Conservation (phyloP, 1,140 invertebrate genomes). For the Centruroides vittatus region DNA sequence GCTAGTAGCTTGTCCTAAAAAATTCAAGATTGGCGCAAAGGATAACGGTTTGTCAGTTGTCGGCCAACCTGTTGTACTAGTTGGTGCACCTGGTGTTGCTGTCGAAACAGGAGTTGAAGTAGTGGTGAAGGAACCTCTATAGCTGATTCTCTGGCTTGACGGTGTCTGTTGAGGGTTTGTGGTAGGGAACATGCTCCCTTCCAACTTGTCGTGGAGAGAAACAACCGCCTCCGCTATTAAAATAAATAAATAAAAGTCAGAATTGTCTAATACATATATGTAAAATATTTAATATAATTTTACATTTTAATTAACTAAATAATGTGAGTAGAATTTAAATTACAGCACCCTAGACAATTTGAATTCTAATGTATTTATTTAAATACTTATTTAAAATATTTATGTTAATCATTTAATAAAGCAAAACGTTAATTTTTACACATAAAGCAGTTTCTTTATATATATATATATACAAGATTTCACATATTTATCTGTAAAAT, state of each 20-base stretch:
- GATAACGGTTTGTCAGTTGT: slow-evolving; percentile 6
- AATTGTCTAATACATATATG: no score
- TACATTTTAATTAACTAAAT: no score
- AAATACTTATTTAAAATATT: no score
- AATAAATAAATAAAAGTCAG: neutral
- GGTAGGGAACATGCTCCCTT: slow-evolving; percentile 19
- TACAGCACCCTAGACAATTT: no score
- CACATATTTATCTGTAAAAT: no score
- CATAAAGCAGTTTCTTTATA: no score
- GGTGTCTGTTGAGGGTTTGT: slow-evolving; percentile 16
- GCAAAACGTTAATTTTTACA: no score
- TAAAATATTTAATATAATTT: no score
- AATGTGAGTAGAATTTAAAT: no score
- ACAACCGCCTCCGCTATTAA: slow-evolving; percentile 17
- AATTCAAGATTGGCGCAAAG: slow-evolving; percentile 1
- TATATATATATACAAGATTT: no score
- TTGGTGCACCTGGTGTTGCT: slow-evolving; percentile 5
- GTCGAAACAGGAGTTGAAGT: slow-evolving; percentile 7
- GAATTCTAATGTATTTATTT: no score
- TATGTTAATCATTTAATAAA: no score
- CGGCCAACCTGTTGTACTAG: slow-evolving; percentile 8
- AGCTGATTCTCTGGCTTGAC: slow-evolving; percentile 27
- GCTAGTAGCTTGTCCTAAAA: slow-evolving; percentile 1
- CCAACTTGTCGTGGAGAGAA: slow-evolving; percentile 12
- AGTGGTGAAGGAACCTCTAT: slow-evolving; percentile 30